Base-by-base conservation (phyloP, 1,140 invertebrate species). In the Aphelenchoides avenae region DNA sequence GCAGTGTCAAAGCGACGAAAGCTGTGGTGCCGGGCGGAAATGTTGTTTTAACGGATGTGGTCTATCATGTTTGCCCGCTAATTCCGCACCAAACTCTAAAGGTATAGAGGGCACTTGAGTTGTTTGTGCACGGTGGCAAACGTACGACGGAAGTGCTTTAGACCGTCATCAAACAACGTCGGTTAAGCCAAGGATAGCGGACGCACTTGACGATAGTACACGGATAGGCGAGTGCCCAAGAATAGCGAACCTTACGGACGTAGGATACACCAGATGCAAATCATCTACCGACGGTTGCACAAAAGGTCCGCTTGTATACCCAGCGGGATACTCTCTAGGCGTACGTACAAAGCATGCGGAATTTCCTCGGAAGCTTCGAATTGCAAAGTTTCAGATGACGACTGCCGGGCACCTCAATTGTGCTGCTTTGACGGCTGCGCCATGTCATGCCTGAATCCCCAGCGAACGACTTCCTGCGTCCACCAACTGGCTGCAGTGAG, bases 21-120 rank as follows among this genome's bases (percentile, higher is more conserved):
- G 66, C 41, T 20, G 22, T 9, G 26, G 36, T 13, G 44, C 54
- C 6, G 29, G 49, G 3, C 31, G 58, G 30, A 62, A 64, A 36
- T 70, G 68, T 51, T 70, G 68, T 49, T 73, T 54, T 34, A 73
- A 70, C 44, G 68, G 68, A 6, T 70, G 68, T 51, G 68, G 58
- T 18, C 44, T 42, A 11, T 48, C 61, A n/a, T 62, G 60, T 31
- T 63, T 13, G 24, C 27, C 20, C 11, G 39, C 7, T 26, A 43
- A 24, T 5, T 30, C 5, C 13, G 5, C n/a, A 18, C 4, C n/a
- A 29, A 29, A 24, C 15, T 15, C 15, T 46, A 46, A 46, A 11
- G 43, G n/a, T 46, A 3, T n/a, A n/a, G 15, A 15, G 3, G 15
- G 26, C 39, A 7, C n/a, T n/a, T n/a, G n/a, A n/a, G n/a, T n/a